Base-by-base conservation (phyloP, 1,140 invertebrate species). In the Centruroides sculpturatus region DNA sequence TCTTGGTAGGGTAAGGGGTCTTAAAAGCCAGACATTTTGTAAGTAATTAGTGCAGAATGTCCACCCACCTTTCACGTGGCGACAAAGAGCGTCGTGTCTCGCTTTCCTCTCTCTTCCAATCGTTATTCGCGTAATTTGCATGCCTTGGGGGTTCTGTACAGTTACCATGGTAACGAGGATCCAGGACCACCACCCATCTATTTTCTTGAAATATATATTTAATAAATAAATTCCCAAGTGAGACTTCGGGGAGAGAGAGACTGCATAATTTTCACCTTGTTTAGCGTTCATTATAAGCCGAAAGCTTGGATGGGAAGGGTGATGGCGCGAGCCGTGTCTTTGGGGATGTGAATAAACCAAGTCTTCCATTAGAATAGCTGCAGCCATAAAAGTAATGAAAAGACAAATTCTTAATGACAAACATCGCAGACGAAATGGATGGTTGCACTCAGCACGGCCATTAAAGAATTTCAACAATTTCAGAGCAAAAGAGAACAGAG, bases 241-340 rank as follows among this genome's bases (percentile, higher is more conserved):
- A 48, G 46, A 50, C 36, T 51, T 50, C 57, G 61, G 41, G 59
- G 60, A 60, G 66, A 66, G 58, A 62, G 55, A 56, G 60, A 65
- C 62, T 55, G 46, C 53, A 55, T 55, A 60, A 60, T 56, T 55
- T 60, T 56, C 53, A 52, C 59, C 54, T 59, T 59, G 53, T 59
- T 59, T 54, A 12, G 47, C 36, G 41, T 41, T 41, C 41, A 41
- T 41, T 41, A 41, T 41, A 41, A 41, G 41, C 41, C 41, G 41
- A 41, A 41, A 41, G 41, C 41, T 41, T 41, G 41, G 41, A 41
- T 41, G 41, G 41, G 41, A 41, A 41, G 41, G 41, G 41, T 41
- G 41, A 41, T 41, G 41, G 41, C 41, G 41, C 41, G 41, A 41
- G 41, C 41, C 41, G 8, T 6, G 41, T 41, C 41, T 41, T 41